A percentile compares a stretch with the other conserved stretches of the same genome.
Conservation (phyloP, 2,797 vertebrate species). For the Dermochelys coriacea region DNA sequence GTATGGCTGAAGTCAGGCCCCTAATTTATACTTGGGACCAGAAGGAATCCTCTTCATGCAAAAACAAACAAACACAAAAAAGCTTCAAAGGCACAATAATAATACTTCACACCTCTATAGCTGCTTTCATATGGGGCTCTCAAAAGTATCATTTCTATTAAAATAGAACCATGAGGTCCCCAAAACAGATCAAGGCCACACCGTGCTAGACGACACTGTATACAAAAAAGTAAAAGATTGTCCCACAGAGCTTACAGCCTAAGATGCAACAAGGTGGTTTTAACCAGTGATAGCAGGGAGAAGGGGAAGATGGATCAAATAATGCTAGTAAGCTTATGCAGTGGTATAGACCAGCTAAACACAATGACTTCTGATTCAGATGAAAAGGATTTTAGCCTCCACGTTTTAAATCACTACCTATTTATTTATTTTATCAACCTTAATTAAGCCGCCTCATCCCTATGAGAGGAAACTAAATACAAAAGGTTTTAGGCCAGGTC, state of each 20-base stretch:
- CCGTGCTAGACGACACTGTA: not conserved
- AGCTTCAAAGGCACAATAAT: conserved; percentile 10
- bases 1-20: not conserved
- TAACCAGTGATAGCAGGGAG: not conserved
- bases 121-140: not conserved
- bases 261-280: not conserved
- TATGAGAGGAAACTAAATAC: not conserved
- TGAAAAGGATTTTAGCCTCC: not conserved
- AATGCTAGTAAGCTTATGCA: not conserved
- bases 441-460: not conserved
- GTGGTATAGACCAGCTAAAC: not conserved
- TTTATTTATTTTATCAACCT: not conserved
- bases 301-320: not conserved
- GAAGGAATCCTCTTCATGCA: not conserved
- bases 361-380: not conserved
- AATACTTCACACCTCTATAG: conserved; percentile 4
- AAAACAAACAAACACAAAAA: not conserved
- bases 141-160: not conserved
- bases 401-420: not conserved
- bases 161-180: not conserved
- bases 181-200: not conserved
- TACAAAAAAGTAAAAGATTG: not conserved
- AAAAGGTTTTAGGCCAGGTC: not conserved
- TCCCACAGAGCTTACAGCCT: not conserved
- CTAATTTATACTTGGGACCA: not conserved